These are phyloP conservation scores for Bugula neritina DNA, from an alignment of 2,888 invertebrate species.

Conservation along the genomic window DNA sequence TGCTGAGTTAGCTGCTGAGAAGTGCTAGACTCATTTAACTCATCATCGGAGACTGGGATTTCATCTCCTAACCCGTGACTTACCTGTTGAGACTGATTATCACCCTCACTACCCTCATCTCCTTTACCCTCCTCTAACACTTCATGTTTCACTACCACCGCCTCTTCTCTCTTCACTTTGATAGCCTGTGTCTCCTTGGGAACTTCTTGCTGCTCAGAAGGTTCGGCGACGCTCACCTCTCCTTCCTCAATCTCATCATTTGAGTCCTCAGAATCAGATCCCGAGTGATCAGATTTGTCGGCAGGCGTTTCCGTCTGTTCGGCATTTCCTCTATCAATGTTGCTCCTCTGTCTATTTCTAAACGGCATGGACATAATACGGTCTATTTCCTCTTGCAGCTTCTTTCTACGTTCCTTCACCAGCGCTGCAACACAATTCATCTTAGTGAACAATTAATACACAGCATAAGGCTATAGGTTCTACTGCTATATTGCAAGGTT, in stretches of 20 bases:
- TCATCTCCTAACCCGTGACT: not conserved
- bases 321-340: not conserved
- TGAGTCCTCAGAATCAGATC: not conserved
- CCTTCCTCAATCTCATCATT: slow-evolving; percentile 19
- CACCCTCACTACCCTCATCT: not conserved
- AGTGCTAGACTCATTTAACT: not conserved
- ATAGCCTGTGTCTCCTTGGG: not conserved
- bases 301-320: not conserved
- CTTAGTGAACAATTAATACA: no score
- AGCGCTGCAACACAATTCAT: not conserved
- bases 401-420: not conserved
- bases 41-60: not conserved
- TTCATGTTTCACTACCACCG: not conserved
- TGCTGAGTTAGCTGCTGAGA: not conserved
- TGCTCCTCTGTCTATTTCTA: not conserved
- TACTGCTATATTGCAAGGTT: no score
- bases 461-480: no score
- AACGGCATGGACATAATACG: not conserved
- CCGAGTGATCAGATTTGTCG: slow-evolving; percentile 1
- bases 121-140: not conserved
- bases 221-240: not conserved
- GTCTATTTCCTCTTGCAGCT: slow-evolving; percentile 8
- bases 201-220: not conserved
- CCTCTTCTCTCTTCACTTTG: slow-evolving; percentile 1
- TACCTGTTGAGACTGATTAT: not conserved